phyloP scores from a whole-genome alignment of 2,888 invertebrate species.

The Barypeithes pellucidus region DNA sequence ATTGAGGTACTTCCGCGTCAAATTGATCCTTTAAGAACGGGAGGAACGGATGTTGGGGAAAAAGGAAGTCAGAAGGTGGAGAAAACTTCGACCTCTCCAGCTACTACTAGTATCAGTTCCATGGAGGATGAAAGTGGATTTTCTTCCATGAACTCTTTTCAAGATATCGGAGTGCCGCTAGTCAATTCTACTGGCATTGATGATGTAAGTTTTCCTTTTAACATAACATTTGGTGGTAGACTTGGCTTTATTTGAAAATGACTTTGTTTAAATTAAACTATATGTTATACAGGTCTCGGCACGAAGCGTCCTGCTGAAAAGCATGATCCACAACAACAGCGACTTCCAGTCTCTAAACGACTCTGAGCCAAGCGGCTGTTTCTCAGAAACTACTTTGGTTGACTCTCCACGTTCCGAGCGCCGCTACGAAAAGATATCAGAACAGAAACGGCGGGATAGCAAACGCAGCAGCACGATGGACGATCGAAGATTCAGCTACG shows the following conservation, averaged over 20 bases:
- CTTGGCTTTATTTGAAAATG: no score
- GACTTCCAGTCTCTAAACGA: conserved; percentile 53
- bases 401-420: conserved; percentile 18
- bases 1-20: conserved; percentile 7
- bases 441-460: not conserved
- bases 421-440: conserved; percentile 8
- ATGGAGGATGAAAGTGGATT: conserved; percentile 89
- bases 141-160: conserved; percentile 89
- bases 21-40: conserved; percentile 6
- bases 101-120: conserved; percentile 66
- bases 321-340: conserved; percentile 63
- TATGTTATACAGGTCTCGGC: conserved; percentile 59
- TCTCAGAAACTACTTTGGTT: conserved; percentile 37
- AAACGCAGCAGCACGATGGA: not conserved
- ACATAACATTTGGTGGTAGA: not conserved
- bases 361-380: conserved; percentile 40
- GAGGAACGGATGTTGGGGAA: conserved; percentile 10
- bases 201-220: conserved; percentile 53
- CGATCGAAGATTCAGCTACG: not conserved
- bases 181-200: conserved; percentile 62
- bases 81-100: conserved; percentile 54
- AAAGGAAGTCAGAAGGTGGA: conserved; percentile 9
- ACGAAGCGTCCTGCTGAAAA: conserved; percentile 63
- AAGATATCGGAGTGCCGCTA: conserved; percentile 84
- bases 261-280: not conserved